These are phyloP conservation scores for Drosophila dunni DNA, from an alignment of 1,140 invertebrate genomes.

Conservation along the genomic window DNA sequence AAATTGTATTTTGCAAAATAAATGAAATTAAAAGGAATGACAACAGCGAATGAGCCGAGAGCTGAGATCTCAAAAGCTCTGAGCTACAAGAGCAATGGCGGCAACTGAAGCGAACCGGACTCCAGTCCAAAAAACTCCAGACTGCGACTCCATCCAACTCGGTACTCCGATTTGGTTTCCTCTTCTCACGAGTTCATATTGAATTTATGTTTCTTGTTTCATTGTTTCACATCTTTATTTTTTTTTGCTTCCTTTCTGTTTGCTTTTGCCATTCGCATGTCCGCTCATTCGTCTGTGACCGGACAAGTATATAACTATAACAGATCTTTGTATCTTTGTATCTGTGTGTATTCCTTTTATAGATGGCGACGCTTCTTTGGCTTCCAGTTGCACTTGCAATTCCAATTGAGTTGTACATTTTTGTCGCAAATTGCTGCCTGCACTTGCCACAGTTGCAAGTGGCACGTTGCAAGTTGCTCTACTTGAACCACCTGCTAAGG, in stretches of 20 bases:
- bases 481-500: neutral
- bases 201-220: slow-evolving; percentile 50
- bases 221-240: slow-evolving; percentile 11
- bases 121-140: slow-evolving; percentile 1
- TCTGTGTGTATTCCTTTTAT: slow-evolving; percentile 29
- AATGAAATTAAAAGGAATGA: slow-evolving; percentile 81
- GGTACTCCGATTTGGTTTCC: slow-evolving; percentile 40
- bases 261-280: slow-evolving; percentile 4
- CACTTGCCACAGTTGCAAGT: slow-evolving; percentile 14
- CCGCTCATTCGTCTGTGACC: slow-evolving; percentile 10
- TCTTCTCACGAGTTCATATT: slow-evolving; percentile 46
- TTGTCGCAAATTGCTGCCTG: slow-evolving; percentile 28
- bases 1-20: slow-evolving; percentile 83
- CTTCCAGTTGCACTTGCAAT: slow-evolving; percentile 15
- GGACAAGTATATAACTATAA: slow-evolving; percentile 20
- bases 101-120: slow-evolving; percentile 37
- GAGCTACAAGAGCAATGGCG: slow-evolving; percentile 28
- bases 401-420: slow-evolving; percentile 48
- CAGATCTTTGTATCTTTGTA: slow-evolving; percentile 1
- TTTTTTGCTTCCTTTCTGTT: neutral
- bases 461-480: neutral
- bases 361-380: slow-evolving; percentile 23
- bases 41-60: slow-evolving; percentile 64
- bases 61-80: slow-evolving; percentile 1
- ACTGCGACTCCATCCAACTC: neutral